phyloP scores from a whole-genome alignment of 2,113 vertebrate genomes.

The Gymnorhina tibicen region DNA sequence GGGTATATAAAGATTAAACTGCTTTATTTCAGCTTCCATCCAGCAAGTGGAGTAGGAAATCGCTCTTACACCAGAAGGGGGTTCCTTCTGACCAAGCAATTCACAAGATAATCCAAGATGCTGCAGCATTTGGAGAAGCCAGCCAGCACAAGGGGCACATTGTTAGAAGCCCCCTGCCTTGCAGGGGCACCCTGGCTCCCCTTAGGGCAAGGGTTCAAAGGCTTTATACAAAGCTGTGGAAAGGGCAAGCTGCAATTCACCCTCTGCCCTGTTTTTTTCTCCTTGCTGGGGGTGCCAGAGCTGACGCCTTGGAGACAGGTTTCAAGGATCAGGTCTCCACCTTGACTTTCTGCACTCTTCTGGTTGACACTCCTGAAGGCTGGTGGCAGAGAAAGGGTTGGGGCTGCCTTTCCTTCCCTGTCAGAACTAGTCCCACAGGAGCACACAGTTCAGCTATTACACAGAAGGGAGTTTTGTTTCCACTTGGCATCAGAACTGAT shows the following conservation, averaged over 20 bases:
- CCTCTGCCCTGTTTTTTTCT: neutral
- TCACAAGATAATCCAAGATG: neutral
- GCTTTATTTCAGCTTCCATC: slow-evolving; percentile 1
- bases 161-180: slow-evolving; percentile 23
- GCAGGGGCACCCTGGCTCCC: slow-evolving; percentile 1
- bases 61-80: neutral
- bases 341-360: neutral
- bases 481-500: slow-evolving; percentile 29
- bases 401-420: neutral
- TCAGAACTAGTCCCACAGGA: neutral
- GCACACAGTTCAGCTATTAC: neutral
- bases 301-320: neutral
- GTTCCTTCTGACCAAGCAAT: neutral
- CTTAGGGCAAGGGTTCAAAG: slow-evolving; percentile 41
- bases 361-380: neutral
- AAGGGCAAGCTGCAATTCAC: neutral
- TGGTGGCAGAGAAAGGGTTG: neutral
- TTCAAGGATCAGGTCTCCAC: neutral
- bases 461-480: slow-evolving; percentile 23
- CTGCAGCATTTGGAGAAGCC: neutral
- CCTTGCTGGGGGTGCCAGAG: neutral
- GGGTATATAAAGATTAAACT: neutral
- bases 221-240: neutral
- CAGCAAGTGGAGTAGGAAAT: neutral
- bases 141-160: slow-evolving; percentile 4